Evolutionary conservation across 2,113 vertebrate species (phyloP), one percentile per base, ranked within the genome.

Genomic region (Aspidoscelis tigris): DNA sequence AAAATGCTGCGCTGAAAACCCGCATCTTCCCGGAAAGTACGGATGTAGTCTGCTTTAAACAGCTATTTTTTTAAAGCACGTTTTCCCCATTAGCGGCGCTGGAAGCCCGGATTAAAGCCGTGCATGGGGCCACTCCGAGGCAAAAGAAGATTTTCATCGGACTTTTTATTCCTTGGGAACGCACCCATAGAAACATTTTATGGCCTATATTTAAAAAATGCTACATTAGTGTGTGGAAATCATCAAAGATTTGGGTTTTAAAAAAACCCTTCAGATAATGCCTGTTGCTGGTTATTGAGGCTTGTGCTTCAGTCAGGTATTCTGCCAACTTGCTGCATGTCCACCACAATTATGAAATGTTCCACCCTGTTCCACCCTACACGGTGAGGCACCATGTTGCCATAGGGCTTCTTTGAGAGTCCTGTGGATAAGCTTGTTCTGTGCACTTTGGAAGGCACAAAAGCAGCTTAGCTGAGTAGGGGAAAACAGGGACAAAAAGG

Each of bases 391-490:
- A 11, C 68, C 82, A 71, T 61, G 21, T 61, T 78, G 83, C 10
- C 68, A 9, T 50, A 1, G 20, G 80, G 73, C 41, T 41, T 81
- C 79, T 83, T 75, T 80, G 86, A 65, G 24, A 43, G 80, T 84
- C 0, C 1, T 79, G 33, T 22, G 68, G 24, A 55, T 73, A 41
- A 7, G 66, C 44, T 68, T 14, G 24, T 69, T 66, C 22, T 66
- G 9, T 86, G 87, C 84, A 66, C 79, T 70, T 75, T 84, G 83
- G 66, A 87, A 82, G 18, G 86, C 66, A 7, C 61, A 89, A 66
- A 66, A 58, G 44, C 64, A 14, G 16, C 12, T 70, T 82, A 69
- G 74, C 0, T 4, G 53, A 22, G n/a, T n/a, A 44, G 50, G 87
- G 74, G 39, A 41, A 84, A 83, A 79, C 90, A 84, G 73, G 66